Evolutionary conservation across 2,888 invertebrate genomes (phyloP).

Genomic region (Monoplex corrugatus): DNA sequence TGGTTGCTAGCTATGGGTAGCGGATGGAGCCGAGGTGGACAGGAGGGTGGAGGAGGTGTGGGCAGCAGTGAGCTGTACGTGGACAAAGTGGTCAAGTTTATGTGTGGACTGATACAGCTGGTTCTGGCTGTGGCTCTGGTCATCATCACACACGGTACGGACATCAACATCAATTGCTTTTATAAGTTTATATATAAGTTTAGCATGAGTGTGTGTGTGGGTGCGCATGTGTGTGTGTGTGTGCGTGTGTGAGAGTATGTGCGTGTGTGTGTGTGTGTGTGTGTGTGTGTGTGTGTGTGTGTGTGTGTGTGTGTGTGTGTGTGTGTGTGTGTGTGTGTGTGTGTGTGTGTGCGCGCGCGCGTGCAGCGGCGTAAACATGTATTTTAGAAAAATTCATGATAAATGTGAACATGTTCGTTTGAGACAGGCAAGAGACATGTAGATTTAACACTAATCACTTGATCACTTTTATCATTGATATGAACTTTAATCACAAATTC

Average conservation of each 20-base stretch:
- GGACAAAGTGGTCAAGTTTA: conserved; percentile 15
- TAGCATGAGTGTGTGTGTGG: background rate
- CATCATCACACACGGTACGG: background rate
- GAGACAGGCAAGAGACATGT: no score
- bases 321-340: conserved; percentile 9
- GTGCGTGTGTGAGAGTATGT: background rate
- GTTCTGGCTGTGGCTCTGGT: background rate
- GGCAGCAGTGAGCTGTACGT: conserved; percentile 36
- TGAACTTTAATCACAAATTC: no score
- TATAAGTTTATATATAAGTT: background rate
- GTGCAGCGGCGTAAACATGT: background rate
- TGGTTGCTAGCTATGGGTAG: background rate
- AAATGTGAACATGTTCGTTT: background rate
- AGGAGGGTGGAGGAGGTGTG: background rate
- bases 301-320: background rate
- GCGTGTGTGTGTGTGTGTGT: background rate
- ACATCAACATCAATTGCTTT: background rate
- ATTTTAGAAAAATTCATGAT: background rate
- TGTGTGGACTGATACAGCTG: background rate
- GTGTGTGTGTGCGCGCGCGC: background rate
- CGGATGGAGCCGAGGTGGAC: background rate
- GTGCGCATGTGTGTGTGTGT: background rate
- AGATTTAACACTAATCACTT: no score
- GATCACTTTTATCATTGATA: no score
- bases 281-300: background rate